Base-by-base conservation (phyloP, 2,888 invertebrate species). In the Odontocerum albicorne region DNA sequence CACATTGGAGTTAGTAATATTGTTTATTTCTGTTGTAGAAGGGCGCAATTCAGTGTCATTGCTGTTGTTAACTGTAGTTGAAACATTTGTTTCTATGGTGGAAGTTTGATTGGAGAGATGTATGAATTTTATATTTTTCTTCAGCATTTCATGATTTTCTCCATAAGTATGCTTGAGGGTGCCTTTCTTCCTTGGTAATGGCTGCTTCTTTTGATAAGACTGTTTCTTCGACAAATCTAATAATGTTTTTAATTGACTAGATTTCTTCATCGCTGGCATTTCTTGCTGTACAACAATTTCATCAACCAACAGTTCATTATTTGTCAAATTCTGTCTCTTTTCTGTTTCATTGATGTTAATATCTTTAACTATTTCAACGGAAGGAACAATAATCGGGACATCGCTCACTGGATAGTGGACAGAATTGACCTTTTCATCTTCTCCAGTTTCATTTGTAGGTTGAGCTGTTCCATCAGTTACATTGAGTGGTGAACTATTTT, bases 121-220 rank as follows among this genome's bases (percentile, higher is more conserved):
- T 2, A 58, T 8, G 10, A 40, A 20, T 59, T 53, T 55, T 2
- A 49, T 33, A 36, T 31, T 40, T 21, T 53, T 60, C 17, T 57
- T 59, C 15, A 55, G 20, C 33, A 57, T 49, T 32, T 57, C 57
- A n/a, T 55, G 60, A 53, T 55, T 60, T 49, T 77, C 74, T n/a
- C 77, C 77, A 55, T 78, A 78, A 0, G 77, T 78, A 22, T 77
- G 75, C 66, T 77, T 77, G 0, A 78, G 63, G 2, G 77, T 78
- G 2, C 78, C 77, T 64, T 78, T 78, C 50, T 77, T 67, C 61
- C 78, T 68, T 1, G 73, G 70, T 1, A 73, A 63, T 13, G 71
- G 66, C 45, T 75, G 77, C 60, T 77, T 77, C 60, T 70, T 72
- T 13, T 52, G 53, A 33, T 53, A 46, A 7, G 46, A 38, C 42